Evolutionary conservation across 1,140 invertebrate species (phyloP), one percentile per base, ranked within the genome.

Genomic region (Conus ventricosus): DNA sequence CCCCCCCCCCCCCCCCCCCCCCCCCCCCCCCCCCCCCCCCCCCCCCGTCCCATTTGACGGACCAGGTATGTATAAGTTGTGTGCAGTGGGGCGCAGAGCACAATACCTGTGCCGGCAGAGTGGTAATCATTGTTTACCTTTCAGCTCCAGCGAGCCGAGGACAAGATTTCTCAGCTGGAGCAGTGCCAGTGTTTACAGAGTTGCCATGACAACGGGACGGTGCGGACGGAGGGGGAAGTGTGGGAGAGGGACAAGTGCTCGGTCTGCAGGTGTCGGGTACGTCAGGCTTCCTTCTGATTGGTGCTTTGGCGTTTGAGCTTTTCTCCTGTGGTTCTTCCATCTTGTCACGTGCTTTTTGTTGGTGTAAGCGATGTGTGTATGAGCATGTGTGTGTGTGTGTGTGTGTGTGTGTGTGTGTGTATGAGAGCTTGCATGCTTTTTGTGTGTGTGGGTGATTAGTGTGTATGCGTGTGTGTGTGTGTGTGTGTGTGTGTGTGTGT

Each of bases 121-220:
- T 39, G 39, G 39, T 39, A 39, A 39, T 39, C 39, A 3, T 39
- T 39, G 39, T 39, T 39, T 39, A 39, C 39, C 39, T 39, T 39
- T 39, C 95, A 98, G 97, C 96, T 98, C 95, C 96, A 96, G 93
- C 96, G 96, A 93, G 96, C 97, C 90, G 97, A 98, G 95, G 96
- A 96, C 91, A 96, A 97, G 89, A 96, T 98, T 94, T 96, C 96
- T 92, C 96, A 96, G 92, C 96, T 98, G 91, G 97, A 98, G 95
- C 96, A 97, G 93, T 99, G 98, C 95, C 97, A 98, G 95, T 98
- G 98, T 95, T 97, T 97, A 95, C 97, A 97, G 95, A 97, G 97
- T 75, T 99, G 98, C 96, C 96, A 96, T 91, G 96, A 97, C 84
- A 98, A 98, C 94, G 97, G 97, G 27, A 97, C 97, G 20, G 96